Conservation (phyloP, 2,888 invertebrate genomes). For the Chymomyza amoena region DNA sequence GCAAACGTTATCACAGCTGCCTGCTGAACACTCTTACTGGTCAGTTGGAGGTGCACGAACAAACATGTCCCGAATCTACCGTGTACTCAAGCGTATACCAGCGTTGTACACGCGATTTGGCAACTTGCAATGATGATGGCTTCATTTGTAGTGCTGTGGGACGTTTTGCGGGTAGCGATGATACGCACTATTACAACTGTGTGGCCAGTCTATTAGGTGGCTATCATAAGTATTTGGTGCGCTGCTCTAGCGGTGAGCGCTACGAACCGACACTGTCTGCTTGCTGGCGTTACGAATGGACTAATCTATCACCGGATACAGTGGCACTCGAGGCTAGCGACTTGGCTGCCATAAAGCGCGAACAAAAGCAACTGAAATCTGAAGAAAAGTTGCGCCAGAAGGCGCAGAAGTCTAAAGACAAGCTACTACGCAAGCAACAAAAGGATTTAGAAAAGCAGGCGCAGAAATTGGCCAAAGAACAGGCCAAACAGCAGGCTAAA, state of each 20-base stretch:
- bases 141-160: conserved; percentile 53
- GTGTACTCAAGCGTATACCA: conserved; percentile 48
- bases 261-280: conserved; percentile 53
- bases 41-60: conserved; percentile 30
- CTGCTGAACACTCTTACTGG: conserved; percentile 21
- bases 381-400: conserved; percentile 62
- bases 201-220: conserved; percentile 46
- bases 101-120: conserved; percentile 63
- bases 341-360: conserved; percentile 58
- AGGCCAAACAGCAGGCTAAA: conserved; percentile 58
- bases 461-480: conserved; percentile 63
- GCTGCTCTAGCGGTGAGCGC: conserved; percentile 57
- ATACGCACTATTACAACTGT: conserved; percentile 64
- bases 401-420: conserved; percentile 54
- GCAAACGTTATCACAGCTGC: conserved; percentile 59
- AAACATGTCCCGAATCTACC: conserved; percentile 42
- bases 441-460: conserved; percentile 63
- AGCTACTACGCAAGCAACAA: conserved; percentile 58
- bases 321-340: conserved; percentile 44
- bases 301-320: conserved; percentile 33
- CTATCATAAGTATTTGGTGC: conserved; percentile 62
- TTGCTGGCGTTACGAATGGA: conserved; percentile 64
- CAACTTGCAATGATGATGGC: conserved; percentile 45
- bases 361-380: conserved; percentile 60
- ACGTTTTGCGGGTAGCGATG: conserved; percentile 45